phyloP scores from a whole-genome alignment of 1,140 invertebrate genomes.

The Sarcophaga bullata region DNA sequence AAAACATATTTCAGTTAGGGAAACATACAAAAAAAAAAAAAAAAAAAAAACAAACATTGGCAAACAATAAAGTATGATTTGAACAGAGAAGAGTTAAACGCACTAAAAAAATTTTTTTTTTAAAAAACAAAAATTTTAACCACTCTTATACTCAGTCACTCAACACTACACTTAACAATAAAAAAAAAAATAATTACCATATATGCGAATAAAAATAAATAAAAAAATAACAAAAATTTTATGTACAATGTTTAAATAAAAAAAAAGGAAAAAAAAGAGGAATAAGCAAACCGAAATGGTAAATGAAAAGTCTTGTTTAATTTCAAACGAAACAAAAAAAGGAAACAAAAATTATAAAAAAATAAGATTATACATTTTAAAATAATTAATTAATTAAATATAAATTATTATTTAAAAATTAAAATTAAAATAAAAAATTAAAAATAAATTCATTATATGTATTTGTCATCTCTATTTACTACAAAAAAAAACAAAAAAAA shows the following conservation, averaged over 20 bases:
- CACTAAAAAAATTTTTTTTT: too few species aligned
- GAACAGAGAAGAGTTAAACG: too few species aligned
- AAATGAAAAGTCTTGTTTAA: neutral
- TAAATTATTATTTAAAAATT: neutral
- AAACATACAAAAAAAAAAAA: too few species aligned
- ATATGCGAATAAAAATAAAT: too few species aligned
- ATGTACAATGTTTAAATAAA: too few species aligned
- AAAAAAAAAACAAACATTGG: too few species aligned
- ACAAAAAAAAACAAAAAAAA: neutral
- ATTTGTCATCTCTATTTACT: slow-evolving; percentile 14
- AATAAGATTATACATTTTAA: neutral
- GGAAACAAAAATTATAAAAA: neutral
- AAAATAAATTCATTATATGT: neutral
- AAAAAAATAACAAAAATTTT: neutral
- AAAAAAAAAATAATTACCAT: too few species aligned
- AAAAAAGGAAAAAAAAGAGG: neutral
- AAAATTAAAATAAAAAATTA: neutral
- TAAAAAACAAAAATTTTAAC: too few species aligned
- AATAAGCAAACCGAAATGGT: neutral
- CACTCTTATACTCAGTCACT: too few species aligned
- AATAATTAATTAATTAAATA: neutral
- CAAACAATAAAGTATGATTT: too few species aligned
- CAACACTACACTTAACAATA: too few species aligned
- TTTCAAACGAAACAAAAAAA: neutral
- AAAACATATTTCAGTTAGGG: too few species aligned